Evolutionary conservation across 2,888 invertebrate genomes (phyloP), one percentile per base, ranked within the genome.

Genomic region (Lycophotia porphyrea): DNA sequence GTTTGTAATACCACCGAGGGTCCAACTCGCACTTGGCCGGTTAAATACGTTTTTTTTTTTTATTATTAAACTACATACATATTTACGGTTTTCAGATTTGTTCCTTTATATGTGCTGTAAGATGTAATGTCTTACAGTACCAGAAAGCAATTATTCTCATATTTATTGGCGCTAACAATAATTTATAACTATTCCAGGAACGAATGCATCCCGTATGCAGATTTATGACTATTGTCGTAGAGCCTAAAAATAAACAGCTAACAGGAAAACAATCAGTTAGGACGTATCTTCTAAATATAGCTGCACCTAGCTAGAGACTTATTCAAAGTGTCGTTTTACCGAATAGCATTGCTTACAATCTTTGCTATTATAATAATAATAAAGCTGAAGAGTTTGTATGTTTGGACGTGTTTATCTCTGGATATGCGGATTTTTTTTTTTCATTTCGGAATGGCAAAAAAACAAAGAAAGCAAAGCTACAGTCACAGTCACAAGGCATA

Each of bases 191-290:
- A 52, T 65, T 69, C 18, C 52, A 55, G n/a, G 58, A 81, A 65
- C 44, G 76, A 69, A 81, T 55, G 55, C 21, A 52, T 81, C 65
- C 65, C 52, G 39, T 27, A 21, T 34, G n/a, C 39, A 75, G 76
- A 81, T 70, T 81, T 47, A 65, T 52, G 34, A 55, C 60, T 31
- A 47, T 65, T 79, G 81, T 76, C 49, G 15, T 47, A 24, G 27
- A 21, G 34, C 81, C 55, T n/a, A 55, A 76, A 61, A 82, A 69
- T 73, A 82, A 82, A 60, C 64, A 11, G 24, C 21, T 39, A 65
- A 55, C 72, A 82, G 65, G 68, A 78, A 61, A 80, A 55, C 67
- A 44, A 78, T 67, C 24, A 11, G 15, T 49, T 65, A 24, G n/a
- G 61, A 52, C 58, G 31, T 58, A 11, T 7, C 13, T 49, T 15